Base-by-base conservation (phyloP, 2,888 invertebrate genomes). In the Dione vanillae region DNA sequence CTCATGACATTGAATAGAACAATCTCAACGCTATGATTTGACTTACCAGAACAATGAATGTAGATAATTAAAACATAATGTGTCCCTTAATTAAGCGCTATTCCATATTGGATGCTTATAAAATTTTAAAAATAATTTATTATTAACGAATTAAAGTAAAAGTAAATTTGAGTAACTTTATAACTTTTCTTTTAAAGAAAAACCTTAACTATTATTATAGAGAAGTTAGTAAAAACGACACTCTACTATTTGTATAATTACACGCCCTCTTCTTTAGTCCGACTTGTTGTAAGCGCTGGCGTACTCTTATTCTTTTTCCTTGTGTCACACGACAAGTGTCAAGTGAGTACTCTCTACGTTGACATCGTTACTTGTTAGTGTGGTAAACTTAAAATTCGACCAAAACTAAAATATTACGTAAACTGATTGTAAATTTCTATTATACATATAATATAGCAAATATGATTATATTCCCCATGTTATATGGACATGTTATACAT, bases 351-450 rank as follows among this genome's bases (percentile, higher is more conserved):
- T 37, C 49, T 68, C 71, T 35, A 61, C 59, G 72, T 52, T 66
- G 69, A 69, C 69, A 66, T 72, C 67, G 72, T 72, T 72, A 72
- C 65, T 69, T 70, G 62, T 72, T 72, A 65, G 47, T 49, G 45
- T 40, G 37, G 64, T 37, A 37, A 49, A 14, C 16, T 64, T 64
- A 49, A 64, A 64, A 16, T 64, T 47, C 12, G 37, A 19, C 7
- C 49, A 40, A 62, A 47, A 40, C 47, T 64, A 49, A 16, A 10
- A 11, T 37, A 12, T 51, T 27, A 49, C 45, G 11, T 45, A 45
- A 37, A 16, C 37, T 11, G 16, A 19, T 12, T 49, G 11, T 16
- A 19, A 10, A 19, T 49, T 16, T 49, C 3, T 19, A 16, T 49
- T 19, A 5, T 11, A 9, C 9, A 47, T n/a, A 2, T 14, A 8